phyloP scores from a whole-genome alignment of 2,888 invertebrate species.

The Eugnorisma glareosa region DNA sequence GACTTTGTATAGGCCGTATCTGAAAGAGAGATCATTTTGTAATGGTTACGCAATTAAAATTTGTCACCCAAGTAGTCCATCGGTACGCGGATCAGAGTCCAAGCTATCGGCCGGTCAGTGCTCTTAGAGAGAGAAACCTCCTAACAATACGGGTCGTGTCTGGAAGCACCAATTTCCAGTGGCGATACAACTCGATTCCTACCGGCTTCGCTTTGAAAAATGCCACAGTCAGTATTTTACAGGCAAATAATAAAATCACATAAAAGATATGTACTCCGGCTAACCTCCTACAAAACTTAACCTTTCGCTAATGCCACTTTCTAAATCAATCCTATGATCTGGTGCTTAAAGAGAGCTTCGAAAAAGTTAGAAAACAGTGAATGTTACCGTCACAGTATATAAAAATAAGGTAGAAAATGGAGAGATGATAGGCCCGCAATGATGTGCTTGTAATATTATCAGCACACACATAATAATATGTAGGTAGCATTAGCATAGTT shows the following conservation, averaged over 20 bases:
- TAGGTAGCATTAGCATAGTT: background rate
- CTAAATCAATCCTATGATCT: background rate
- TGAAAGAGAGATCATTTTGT: constrained; percentile 55
- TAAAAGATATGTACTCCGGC: too few relatives aligned
- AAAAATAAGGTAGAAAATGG: background rate
- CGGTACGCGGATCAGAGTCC: background rate
- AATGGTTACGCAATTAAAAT: background rate
- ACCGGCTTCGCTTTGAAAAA: too few relatives aligned
- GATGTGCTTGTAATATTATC: background rate
- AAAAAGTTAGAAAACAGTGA: too few relatives aligned
- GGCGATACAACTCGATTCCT: too few relatives aligned
- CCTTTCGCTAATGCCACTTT: too few relatives aligned
- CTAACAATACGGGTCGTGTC: too few relatives aligned
- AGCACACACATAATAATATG: background rate
- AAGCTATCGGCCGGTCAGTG: background rate
- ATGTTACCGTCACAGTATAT: background rate
- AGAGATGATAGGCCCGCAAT: too few relatives aligned
- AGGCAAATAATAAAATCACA: too few relatives aligned
- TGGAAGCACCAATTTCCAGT: too few relatives aligned
- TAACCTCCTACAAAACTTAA: too few relatives aligned
- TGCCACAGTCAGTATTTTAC: too few relatives aligned
- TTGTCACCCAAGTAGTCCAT: background rate
- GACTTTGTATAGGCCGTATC: constrained; percentile 76
- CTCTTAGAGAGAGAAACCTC: background rate
- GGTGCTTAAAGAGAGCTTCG: background rate